These are phyloP conservation scores for Pristionchus exspectatus DNA, from an alignment of 2,888 invertebrate species.

Conservation along the genomic window DNA sequence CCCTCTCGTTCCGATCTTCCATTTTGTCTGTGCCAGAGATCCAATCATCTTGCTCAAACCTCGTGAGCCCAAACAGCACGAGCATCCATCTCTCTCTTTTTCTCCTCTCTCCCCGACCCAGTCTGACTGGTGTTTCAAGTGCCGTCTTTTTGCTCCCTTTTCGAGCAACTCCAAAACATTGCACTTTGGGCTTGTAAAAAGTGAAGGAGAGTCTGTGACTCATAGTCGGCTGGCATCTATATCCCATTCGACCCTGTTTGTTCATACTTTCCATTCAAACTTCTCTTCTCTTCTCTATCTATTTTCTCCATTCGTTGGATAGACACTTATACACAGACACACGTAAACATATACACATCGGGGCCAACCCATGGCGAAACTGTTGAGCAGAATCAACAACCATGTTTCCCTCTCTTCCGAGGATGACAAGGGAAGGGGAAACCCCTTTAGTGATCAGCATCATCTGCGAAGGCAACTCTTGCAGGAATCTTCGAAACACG, in stretches of 20 bases:
- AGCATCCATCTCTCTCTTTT: constrained; percentile 6
- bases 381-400: background rate
- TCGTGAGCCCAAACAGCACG: background rate
- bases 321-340: background rate
- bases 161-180: constrained; percentile 13
- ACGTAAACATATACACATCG: constrained; percentile 25
- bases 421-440: background rate
- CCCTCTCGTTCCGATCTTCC: background rate
- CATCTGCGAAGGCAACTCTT: background rate
- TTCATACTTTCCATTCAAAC: constrained; percentile 34
- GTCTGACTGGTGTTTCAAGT: constrained; percentile 39
- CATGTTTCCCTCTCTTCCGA: background rate
- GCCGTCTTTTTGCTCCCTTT: background rate
- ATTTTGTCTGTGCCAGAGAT: constrained; percentile 2
- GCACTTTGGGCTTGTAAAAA: constrained; percentile 13
- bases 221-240: background rate
- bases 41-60: background rate
- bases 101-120: background rate
- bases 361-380: background rate
- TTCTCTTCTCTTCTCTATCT: background rate
- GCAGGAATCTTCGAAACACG: background rate
- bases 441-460: constrained; percentile 1
- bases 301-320: background rate
- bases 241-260: constrained; percentile 1
- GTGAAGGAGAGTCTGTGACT: background rate